These are phyloP conservation scores for Linepithema humile DNA, from an alignment of 1,140 invertebrate genomes.

Conservation along the genomic window DNA sequence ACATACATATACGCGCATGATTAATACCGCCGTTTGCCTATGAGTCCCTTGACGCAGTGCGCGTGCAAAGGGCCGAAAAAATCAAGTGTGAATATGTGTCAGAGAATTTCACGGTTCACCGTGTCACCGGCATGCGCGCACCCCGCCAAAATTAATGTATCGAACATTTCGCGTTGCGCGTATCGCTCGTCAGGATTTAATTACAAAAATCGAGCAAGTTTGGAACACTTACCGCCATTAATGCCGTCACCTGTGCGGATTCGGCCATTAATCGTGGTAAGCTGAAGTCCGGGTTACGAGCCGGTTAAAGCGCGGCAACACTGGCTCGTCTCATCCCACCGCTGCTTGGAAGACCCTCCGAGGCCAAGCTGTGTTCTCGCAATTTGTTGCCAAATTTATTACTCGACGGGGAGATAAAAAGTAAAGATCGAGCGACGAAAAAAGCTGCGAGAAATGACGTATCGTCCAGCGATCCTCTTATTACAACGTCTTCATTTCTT, in stretches of 20 bases:
- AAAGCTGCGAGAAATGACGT: conserved; percentile 65
- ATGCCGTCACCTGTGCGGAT: conserved; percentile 68
- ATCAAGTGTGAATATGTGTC: conserved; percentile 29
- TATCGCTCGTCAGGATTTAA: conserved; percentile 27
- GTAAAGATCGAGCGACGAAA: conserved; percentile 61
- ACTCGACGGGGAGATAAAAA: conserved; percentile 66
- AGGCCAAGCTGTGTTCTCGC: conserved; percentile 72
- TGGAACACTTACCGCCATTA: conserved; percentile 68
- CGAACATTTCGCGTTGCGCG: conserved; percentile 17
- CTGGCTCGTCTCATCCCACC: conserved; percentile 53
- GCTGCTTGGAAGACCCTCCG: conserved; percentile 47
- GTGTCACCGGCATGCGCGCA: not conserved
- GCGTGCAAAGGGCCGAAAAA: conserved; percentile 35
- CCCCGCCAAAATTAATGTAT: conserved; percentile 35
- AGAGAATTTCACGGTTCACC: conserved; percentile 8
- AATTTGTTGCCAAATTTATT: conserved; percentile 75
- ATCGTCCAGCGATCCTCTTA: conserved; percentile 61
- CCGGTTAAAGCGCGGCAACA: conserved; percentile 62
- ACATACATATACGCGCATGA: not conserved
- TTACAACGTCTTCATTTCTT: conserved; percentile 63
- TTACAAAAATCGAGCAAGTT: conserved; percentile 67
- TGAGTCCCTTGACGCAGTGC: conserved; percentile 36
- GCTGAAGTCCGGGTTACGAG: conserved; percentile 65
- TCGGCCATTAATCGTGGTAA: conserved; percentile 65
- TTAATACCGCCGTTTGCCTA: conserved; percentile 32